Evolutionary conservation across 2,113 vertebrate species (phyloP).

Genomic region (Rhegmatorhina hoffmannsi): DNA sequence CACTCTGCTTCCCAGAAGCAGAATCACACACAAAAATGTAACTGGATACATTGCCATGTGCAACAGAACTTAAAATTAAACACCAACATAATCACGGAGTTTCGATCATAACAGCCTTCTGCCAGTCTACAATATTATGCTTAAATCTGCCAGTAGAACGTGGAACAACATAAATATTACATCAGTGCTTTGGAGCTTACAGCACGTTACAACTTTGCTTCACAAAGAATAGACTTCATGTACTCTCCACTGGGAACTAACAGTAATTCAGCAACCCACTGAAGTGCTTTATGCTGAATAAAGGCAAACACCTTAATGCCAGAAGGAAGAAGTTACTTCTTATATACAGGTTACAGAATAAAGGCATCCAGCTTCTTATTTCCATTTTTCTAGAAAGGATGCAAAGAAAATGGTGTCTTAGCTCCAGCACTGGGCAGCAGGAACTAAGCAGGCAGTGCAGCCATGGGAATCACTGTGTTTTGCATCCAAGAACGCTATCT

Average conservation of each 20-base stretch:
- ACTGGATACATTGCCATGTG: neutral
- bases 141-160: slow-evolving; percentile 53
- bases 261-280: slow-evolving; percentile 9
- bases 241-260: slow-evolving; percentile 38
- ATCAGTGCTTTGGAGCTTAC: slow-evolving; percentile 58
- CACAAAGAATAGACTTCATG: slow-evolving; percentile 15
- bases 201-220: slow-evolving; percentile 22
- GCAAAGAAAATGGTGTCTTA: neutral
- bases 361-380: neutral
- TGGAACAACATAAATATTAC: slow-evolving; percentile 64
- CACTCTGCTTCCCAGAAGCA: neutral
- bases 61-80: slow-evolving; percentile 50
- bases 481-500: neutral
- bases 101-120: slow-evolving; percentile 39
- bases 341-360: neutral
- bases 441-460: neutral
- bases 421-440: neutral
- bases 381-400: neutral
- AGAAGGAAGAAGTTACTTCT: neutral
- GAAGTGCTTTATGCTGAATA: slow-evolving; percentile 15
- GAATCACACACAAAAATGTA: neutral
- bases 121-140: slow-evolving; percentile 59
- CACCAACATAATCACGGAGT: slow-evolving; percentile 28
- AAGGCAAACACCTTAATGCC: slow-evolving; percentile 5
- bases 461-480: neutral